A percentile compares a stretch with the other conserved stretches of the same genome.
Evolutionary conservation across 2,797 vertebrate species (phyloP).

Genomic region (Molossus molossus): DNA sequence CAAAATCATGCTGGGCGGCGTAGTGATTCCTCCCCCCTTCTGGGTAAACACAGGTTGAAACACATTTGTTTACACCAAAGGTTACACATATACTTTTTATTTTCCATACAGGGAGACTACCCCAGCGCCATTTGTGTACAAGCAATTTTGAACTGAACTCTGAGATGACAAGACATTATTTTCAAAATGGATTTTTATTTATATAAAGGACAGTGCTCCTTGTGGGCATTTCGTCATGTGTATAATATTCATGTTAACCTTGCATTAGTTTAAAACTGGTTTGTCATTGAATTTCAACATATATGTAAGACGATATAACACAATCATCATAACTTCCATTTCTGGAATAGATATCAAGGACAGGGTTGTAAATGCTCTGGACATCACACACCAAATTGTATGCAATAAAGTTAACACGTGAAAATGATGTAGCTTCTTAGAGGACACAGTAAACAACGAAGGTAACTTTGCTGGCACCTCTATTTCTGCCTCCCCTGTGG

Average conservation of each 20-base stretch:
- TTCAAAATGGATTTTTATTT: neutral
- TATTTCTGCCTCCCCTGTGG: neutral
- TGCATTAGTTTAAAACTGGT: neutral
- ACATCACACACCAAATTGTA: neutral
- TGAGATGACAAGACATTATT: neutral
- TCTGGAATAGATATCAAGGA: neutral
- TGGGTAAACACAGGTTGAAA: slow-evolving; percentile 24
- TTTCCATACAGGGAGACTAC: neutral
- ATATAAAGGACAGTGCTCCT: neutral
- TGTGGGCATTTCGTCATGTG: neutral
- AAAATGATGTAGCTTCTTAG: neutral
- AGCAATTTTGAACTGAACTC: neutral
- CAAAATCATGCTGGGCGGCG: neutral
- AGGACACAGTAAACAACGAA: rapidly evolving
- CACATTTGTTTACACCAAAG: neutral
- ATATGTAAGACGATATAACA: neutral
- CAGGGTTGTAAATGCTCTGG: neutral
- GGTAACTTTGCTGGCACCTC: rapidly evolving
- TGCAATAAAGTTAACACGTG: neutral
- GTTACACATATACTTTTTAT: no score
- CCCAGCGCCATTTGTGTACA: neutral
- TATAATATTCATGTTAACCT: rapidly evolving
- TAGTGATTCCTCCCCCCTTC: neutral
- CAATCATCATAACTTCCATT: neutral
- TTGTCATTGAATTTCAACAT: neutral